phyloP scores from a whole-genome alignment of 2,113 vertebrate species.

The Percina caprodes region DNA sequence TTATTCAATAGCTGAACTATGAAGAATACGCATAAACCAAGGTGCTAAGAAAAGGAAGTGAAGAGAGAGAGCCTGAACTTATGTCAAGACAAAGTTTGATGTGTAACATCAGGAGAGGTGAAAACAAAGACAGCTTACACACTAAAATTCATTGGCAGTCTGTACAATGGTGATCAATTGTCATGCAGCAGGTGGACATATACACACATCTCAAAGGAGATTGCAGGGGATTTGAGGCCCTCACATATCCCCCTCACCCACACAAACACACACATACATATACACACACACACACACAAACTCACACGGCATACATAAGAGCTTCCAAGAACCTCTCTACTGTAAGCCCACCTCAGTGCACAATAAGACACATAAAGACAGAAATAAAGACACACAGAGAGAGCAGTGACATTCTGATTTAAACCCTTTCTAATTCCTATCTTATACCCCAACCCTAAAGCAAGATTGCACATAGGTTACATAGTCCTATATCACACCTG shows the following conservation, averaged over 20 bases:
- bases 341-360: conserved; percentile 50
- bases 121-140: conserved; percentile 21
- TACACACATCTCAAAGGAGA: conserved; percentile 72
- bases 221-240: conserved; percentile 77
- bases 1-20: not conserved
- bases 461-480: not conserved
- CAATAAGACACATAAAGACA: conserved; percentile 43
- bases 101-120: not conserved
- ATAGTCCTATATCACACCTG: conserved; percentile 2
- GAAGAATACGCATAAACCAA: not conserved
- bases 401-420: conserved; percentile 24
- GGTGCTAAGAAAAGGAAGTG: conserved; percentile 3
- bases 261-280: conserved; percentile 49
- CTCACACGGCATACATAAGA: conserved; percentile 55
- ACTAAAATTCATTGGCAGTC: conserved; percentile 42
- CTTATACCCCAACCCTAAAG: not conserved
- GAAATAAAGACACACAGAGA: conserved; percentile 19
- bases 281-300: conserved; percentile 20
- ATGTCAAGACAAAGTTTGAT: not conserved
- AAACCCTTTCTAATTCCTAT: conserved; percentile 43
- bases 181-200: conserved; percentile 74
- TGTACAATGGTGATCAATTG: conserved; percentile 65
- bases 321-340: conserved; percentile 33
- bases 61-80: not conserved
- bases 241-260: conserved; percentile 50